These are phyloP conservation scores for Bubo blakistoni DNA, from an alignment of 2,113 vertebrate species.

Conservation along the genomic window DNA sequence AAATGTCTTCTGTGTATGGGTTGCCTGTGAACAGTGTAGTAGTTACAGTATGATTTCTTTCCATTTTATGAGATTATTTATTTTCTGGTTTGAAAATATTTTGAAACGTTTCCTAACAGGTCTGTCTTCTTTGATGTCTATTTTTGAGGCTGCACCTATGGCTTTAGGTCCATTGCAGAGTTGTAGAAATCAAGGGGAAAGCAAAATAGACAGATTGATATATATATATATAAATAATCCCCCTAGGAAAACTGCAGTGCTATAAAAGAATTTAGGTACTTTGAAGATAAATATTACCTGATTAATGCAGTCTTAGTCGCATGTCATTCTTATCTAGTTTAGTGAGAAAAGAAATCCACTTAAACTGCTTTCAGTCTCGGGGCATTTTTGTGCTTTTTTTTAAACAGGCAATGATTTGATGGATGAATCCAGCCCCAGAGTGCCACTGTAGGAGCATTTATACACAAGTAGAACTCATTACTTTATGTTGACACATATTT, in stretches of 20 bases:
- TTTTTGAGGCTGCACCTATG: background rate
- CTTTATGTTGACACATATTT: background rate
- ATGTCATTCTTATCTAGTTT: background rate
- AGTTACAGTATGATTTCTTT: background rate
- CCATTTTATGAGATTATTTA: background rate
- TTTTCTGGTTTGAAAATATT: background rate
- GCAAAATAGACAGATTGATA: background rate
- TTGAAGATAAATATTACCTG: slow-evolving; percentile 1
- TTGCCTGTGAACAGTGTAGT: background rate
- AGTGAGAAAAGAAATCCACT: background rate
- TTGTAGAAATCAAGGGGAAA: background rate
- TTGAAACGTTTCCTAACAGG: background rate
- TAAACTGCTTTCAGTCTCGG: background rate
- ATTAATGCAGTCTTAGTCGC: background rate
- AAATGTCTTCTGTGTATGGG: background rate
- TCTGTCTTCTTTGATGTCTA: background rate
- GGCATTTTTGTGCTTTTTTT: background rate
- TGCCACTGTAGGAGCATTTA: background rate
- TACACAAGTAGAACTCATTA: background rate
- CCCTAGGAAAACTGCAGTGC: background rate
- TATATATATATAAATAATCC: background rate
- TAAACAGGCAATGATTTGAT: background rate
- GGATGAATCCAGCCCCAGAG: background rate
- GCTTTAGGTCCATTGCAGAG: background rate
- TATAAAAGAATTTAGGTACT: background rate